Base-by-base conservation (phyloP, 92 coral and sea anemone genomes). In the Micromussa lordhowensis region DNA sequence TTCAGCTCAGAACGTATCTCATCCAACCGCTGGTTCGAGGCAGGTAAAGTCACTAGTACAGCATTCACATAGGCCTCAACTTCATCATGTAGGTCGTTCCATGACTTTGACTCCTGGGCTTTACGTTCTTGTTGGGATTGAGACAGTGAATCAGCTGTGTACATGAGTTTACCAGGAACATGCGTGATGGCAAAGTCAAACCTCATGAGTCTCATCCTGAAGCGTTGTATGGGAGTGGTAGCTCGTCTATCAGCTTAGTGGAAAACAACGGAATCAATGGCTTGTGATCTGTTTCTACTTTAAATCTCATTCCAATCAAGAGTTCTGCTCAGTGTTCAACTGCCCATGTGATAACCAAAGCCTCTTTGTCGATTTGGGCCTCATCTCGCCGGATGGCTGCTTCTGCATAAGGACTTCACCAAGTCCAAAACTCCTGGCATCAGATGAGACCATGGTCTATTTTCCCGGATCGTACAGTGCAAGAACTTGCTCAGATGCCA, bases 311-410 rank as follows among this genome's bases (percentile, higher is more conserved):
- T 26, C 93, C 88, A 40, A 91, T 66, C 78, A 86, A 48, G 53
- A 68, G 77, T 21, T 91, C 85, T 30, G 88, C 82, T 85, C 89
- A 91, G 85, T 82, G 88, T 86, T 87, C 93, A 30, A 87, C 85
- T 77, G 91, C 88, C 91, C 94, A 82, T 72, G 88, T 85, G 44
- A 86, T 61, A 24, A 84, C 87, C 75, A 91, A 87, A 18, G 96
- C 89, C 63, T 91, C 94, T 73, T 94, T 91, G 68, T 94, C 91
- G 21, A 89, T 93, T 57, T 93, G n/a, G 94, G 93, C 31, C 87
- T 70, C 89, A 80, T 54, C 29, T 93, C 90, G 61, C 88, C 88
- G 29, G 76, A 77, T 40, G 81, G 83, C 76, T 80, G 85, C 59
- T 73, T 88, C 61, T 93, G 87, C 86, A 88, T 92, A 51, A 86